Evolutionary conservation across 2,797 vertebrate species (phyloP).

Genomic region (Microcaecilia unicolor): DNA sequence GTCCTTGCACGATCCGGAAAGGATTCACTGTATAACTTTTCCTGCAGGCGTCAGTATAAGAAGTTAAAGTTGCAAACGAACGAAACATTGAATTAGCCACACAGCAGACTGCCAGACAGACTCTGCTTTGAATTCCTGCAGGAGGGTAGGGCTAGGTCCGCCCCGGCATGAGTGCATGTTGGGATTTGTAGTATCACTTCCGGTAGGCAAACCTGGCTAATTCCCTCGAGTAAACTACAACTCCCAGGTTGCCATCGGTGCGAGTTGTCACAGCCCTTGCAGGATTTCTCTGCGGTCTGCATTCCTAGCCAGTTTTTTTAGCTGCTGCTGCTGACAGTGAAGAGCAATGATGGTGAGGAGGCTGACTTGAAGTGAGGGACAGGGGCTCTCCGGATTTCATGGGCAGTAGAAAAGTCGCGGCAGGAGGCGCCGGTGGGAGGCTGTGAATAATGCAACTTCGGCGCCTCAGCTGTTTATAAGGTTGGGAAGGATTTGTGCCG

Average conservation of each 20-base stretch:
- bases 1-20: neutral
- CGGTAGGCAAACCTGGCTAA: neutral
- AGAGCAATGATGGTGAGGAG: neutral
- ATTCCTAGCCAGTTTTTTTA: conserved; percentile 2
- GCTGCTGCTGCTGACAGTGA: conserved; percentile 1
- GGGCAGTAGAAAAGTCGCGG: neutral
- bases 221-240: neutral
- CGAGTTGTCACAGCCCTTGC: conserved; percentile 13
- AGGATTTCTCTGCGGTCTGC: conserved; percentile 20
- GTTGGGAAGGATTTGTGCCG: neutral
- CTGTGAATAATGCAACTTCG: neutral
- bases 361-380: neutral
- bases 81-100: neutral
- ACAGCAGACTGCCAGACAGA: neutral
- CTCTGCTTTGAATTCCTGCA: neutral
- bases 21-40: neutral
- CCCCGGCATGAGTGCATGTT: neutral
- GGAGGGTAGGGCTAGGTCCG: neutral
- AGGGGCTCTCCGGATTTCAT: neutral
- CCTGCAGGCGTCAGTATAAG: neutral
- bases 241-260: conserved; percentile 2
- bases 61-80: neutral
- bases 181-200: conserved; percentile 8
- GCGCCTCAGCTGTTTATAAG: neutral
- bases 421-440: neutral